Evolutionary conservation across 1,140 invertebrate species (phyloP).

Genomic region (Heliothis virescens): DNA sequence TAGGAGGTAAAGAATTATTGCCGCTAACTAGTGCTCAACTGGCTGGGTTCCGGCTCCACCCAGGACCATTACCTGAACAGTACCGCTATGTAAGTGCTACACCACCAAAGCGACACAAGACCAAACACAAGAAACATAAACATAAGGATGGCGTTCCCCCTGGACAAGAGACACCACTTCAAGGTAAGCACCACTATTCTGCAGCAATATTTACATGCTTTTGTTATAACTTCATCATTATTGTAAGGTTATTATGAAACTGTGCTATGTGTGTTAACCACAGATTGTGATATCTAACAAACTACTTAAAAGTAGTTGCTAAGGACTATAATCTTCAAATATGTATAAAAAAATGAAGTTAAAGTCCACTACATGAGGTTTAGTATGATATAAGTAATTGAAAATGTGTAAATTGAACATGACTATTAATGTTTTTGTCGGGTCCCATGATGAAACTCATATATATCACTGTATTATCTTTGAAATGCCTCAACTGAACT

Average conservation of each 20-base stretch:
- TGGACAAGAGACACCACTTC: slow-evolving; percentile 89
- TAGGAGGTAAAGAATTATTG: slow-evolving; percentile 97
- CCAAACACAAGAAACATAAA: slow-evolving; percentile 98
- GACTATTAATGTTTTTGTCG: not conserved
- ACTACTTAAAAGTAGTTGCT: too few relatives aligned
- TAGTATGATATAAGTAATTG: too few relatives aligned
- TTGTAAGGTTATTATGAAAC: not conserved
- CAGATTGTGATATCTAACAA: too few relatives aligned
- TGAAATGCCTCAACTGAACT: not conserved
- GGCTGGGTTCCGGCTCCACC: slow-evolving; percentile 97
- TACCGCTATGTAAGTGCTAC: slow-evolving; percentile 97
- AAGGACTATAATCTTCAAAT: too few relatives aligned
- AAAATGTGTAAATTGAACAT: too few relatives aligned
- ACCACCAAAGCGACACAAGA: slow-evolving; percentile 96
- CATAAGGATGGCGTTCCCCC: slow-evolving; percentile 93
- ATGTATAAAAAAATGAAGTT: too few relatives aligned
- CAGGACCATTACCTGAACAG: slow-evolving; percentile 98
- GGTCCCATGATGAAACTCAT: not conserved
- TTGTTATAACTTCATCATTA: not conserved
- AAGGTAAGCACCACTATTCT: slow-evolving; percentile 64
- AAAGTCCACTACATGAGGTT: too few relatives aligned
- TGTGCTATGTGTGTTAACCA: too few relatives aligned
- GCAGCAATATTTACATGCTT: not conserved
- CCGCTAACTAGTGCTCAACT: slow-evolving; percentile 95
- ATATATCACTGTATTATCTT: not conserved